Conservation (phyloP, 2,888 invertebrate species). For the Plagodis pulveraria region DNA sequence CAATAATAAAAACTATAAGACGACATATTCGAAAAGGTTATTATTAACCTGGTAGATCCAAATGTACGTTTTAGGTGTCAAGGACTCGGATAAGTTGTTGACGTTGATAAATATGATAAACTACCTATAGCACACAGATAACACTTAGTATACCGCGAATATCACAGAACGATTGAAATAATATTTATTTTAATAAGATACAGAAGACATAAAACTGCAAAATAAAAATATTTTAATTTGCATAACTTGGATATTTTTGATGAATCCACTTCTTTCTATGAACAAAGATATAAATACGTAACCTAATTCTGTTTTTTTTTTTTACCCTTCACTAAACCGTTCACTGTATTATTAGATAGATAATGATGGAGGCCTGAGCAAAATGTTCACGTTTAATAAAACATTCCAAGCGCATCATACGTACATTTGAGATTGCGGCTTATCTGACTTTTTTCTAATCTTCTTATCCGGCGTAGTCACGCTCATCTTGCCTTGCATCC, state of each 20-base stretch:
- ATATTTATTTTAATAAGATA: too few species aligned
- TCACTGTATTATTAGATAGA: conserved; percentile 31
- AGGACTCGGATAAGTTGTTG: conserved; percentile 18
- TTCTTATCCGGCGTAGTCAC: conserved; percentile 88
- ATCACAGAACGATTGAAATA: conserved; percentile 5
- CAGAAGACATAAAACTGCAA: neutral
- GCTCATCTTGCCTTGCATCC: conserved; percentile 94
- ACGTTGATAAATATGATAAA: conserved; percentile 16
- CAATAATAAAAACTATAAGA: neutral
- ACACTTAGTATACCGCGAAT: conserved; percentile 7
- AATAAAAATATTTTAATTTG: conserved; percentile 8
- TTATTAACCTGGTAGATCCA: neutral
- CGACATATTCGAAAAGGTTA: conserved; percentile 2
- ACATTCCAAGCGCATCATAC: conserved; percentile 74
- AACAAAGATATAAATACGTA: too few species aligned
- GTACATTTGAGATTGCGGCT: conserved; percentile 88
- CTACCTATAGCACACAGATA: conserved; percentile 20
- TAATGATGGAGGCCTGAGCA: conserved; percentile 46
- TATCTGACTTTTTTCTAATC: conserved; percentile 89
- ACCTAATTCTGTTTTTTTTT: too few species aligned
- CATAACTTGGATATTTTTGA: neutral
- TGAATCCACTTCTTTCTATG: too few species aligned
- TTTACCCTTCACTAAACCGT: conserved; percentile 20
- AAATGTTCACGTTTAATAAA: conserved; percentile 51
- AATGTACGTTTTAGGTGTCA: conserved; percentile 18